These are phyloP conservation scores for Lucifuga dentata DNA, from an alignment of 2,113 vertebrate species.

Conservation along the genomic window DNA sequence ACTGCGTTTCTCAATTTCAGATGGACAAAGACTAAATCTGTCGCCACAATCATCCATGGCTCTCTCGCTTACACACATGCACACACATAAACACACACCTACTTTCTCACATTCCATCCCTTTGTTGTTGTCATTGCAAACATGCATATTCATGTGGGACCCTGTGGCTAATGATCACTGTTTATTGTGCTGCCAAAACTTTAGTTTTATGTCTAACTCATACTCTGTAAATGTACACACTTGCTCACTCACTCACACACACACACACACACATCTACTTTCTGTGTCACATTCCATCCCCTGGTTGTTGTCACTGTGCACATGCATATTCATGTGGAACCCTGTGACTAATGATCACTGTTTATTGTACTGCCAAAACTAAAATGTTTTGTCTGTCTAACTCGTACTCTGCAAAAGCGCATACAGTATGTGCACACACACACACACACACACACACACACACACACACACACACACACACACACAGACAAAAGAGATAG, in stretches of 20 bases:
- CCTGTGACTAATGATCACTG: constrained; percentile 29
- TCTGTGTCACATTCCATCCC: neutral
- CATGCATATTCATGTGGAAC: constrained; percentile 51
- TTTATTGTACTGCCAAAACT: constrained; percentile 49
- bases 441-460: neutral
- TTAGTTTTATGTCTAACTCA: constrained; percentile 9
- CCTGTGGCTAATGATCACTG: constrained; percentile 30
- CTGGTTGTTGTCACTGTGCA: constrained; percentile 32
- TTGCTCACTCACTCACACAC: neutral
- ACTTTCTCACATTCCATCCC: neutral
- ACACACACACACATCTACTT: neutral
- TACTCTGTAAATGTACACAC: neutral
- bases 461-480: constrained; percentile 7
- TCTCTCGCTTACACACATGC: no score
- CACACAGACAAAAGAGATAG: no score
- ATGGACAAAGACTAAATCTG: constrained; percentile 24
- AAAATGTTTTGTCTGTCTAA: constrained; percentile 16
- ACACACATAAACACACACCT: neutral
- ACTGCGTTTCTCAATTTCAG: constrained; percentile 5
- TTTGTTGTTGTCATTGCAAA: constrained; percentile 31
- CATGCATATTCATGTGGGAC: constrained; percentile 51
- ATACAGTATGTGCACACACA: constrained; percentile 9
- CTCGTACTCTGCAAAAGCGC: neutral
- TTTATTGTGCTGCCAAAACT: constrained; percentile 49
- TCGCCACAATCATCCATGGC: neutral